Evolutionary conservation across 1,140 invertebrate species (phyloP).

Genomic region (Ridgeia piscesae): DNA sequence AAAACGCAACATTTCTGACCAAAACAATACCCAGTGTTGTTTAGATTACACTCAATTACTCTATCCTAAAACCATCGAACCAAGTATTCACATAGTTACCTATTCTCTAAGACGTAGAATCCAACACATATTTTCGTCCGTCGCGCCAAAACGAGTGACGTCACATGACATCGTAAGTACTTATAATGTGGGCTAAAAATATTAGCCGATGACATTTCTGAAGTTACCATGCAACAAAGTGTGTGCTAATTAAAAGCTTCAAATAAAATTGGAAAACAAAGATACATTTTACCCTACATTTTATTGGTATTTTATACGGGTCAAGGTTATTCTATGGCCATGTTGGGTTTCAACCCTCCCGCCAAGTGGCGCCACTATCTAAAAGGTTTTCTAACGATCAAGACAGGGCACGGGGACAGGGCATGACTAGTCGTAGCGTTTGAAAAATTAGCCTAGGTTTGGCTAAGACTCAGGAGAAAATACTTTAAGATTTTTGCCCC

Average conservation of each 20-base stretch:
- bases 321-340: background rate
- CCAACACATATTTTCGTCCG: background rate
- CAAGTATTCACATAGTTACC: background rate
- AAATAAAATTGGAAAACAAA: background rate
- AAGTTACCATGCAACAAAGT: background rate
- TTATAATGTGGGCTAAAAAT: background rate
- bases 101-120: background rate
- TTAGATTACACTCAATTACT: background rate
- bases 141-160: background rate
- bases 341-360: background rate
- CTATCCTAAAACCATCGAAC: background rate
- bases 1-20: too few relatives aligned
- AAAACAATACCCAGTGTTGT: background rate
- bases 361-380: background rate
- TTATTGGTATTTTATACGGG: background rate
- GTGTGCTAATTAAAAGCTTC: background rate
- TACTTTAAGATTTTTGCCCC: too few relatives aligned
- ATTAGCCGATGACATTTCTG: background rate
- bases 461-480: too few relatives aligned
- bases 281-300: too few relatives aligned
- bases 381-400: background rate
- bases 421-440: background rate
- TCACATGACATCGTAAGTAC: background rate
- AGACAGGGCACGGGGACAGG: background rate
- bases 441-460: background rate